A percentile compares a stretch with the other conserved stretches of the same genome.
Evolutionary conservation across 2,113 vertebrate species (phyloP).

Genomic region (Mionectes macconnelli): DNA sequence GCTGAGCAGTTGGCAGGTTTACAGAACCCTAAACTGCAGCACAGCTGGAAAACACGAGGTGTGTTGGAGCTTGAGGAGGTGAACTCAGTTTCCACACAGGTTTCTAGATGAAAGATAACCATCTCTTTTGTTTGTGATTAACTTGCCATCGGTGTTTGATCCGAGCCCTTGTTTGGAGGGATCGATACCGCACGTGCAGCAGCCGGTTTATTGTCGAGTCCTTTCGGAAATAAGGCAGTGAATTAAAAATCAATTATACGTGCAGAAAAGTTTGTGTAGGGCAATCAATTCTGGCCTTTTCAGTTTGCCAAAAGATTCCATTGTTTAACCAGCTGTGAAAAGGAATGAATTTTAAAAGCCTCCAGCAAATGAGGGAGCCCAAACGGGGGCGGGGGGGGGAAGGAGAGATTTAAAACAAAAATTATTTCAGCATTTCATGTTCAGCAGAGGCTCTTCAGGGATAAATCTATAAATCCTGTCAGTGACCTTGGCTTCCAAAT

Average conservation of each 20-base stretch:
- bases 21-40: not conserved
- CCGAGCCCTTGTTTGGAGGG: constrained; percentile 21
- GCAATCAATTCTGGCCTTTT: constrained; percentile 64
- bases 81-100: not conserved
- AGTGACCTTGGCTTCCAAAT: constrained; percentile 72
- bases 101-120: constrained; percentile 19
- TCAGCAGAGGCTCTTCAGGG: constrained; percentile 73
- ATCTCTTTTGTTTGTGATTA: constrained; percentile 46
- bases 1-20: not conserved
- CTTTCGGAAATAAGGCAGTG: constrained; percentile 62
- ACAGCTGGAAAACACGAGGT: not conserved
- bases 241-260: constrained; percentile 76
- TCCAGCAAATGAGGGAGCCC: constrained; percentile 58
- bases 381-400: not conserved
- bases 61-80: not conserved
- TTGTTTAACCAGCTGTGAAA: constrained; percentile 68
- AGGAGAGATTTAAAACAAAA: not conserved
- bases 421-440: constrained; percentile 54
- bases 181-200: constrained; percentile 39
- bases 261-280: constrained; percentile 63
- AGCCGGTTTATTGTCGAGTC: constrained; percentile 61
- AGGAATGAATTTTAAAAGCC: constrained; percentile 62
- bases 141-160: constrained; percentile 36
- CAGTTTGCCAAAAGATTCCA: constrained; percentile 71
- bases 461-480: constrained; percentile 76